A percentile compares a stretch with the other conserved stretches of the same genome.
Conservation (phyloP, 1,140 invertebrate species). For the Mya arenaria region DNA sequence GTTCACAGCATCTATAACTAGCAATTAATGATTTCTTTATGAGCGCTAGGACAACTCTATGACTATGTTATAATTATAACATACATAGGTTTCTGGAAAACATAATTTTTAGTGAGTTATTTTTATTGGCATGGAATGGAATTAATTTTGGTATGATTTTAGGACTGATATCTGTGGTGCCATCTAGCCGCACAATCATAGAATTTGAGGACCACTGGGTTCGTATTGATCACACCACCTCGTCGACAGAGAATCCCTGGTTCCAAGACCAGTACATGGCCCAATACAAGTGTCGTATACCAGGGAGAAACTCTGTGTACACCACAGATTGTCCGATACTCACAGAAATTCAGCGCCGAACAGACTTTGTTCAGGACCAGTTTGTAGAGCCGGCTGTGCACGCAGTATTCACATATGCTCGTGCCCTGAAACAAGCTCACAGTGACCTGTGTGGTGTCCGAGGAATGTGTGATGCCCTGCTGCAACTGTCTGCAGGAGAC, state of each 20-base stretch:
- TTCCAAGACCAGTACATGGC: constrained; percentile 79
- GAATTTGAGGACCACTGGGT: constrained; percentile 80
- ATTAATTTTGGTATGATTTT: too few species aligned
- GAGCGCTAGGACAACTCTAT: too few species aligned
- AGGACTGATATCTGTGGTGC: constrained; percentile 70
- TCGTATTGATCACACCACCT: constrained; percentile 74
- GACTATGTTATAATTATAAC: too few species aligned
- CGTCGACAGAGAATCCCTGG: constrained; percentile 78
- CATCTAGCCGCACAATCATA: constrained; percentile 68
- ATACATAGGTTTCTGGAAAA: too few species aligned
- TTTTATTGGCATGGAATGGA: too few species aligned
- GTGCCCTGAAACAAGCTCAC: constrained; percentile 79
- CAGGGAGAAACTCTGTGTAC: constrained; percentile 48
- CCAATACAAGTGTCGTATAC: constrained; percentile 65
- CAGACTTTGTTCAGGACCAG: constrained; percentile 72
- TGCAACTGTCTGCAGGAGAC: constrained; percentile 71
- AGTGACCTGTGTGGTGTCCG: constrained; percentile 70
- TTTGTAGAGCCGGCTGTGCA: constrained; percentile 80
- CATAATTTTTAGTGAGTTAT: too few species aligned
- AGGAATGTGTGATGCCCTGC: constrained; percentile 76
- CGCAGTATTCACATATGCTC: constrained; percentile 80
- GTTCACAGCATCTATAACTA: too few species aligned
- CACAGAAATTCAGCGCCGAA: constrained; percentile 59
- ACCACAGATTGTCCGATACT: constrained; percentile 29
- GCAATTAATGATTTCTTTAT: too few species aligned